A percentile compares a stretch with the other conserved stretches of the same genome.
phyloP scores from a whole-genome alignment of 1,140 invertebrate genomes.

The Ostrea edulis region DNA sequence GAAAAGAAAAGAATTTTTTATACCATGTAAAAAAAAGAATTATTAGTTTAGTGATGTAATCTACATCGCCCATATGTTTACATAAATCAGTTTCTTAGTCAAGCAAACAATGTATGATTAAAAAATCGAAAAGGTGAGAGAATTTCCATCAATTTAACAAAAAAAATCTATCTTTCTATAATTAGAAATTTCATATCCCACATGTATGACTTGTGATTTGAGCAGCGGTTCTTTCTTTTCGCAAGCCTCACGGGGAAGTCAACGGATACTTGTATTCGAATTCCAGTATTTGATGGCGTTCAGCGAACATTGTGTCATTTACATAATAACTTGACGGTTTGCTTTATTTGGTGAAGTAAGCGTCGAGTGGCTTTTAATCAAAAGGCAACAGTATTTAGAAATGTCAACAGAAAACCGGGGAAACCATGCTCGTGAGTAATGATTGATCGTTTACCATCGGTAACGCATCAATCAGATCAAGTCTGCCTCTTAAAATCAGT shows the following conservation, averaged over 20 bases:
- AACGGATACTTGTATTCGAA: background rate
- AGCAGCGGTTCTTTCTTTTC: no score
- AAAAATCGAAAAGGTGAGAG: no score
- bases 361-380: slow-evolving; percentile 19
- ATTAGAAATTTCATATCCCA: no score
- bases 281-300: background rate
- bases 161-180: no score
- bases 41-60: no score
- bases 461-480: background rate
- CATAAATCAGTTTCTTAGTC: no score
- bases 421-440: background rate
- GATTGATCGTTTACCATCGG: background rate
- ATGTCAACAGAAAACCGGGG: background rate
- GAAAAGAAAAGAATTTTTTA: no score
- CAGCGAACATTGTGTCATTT: slow-evolving; percentile 7
- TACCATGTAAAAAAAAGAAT: no score
- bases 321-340: slow-evolving; percentile 24
- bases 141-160: no score
- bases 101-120: no score
- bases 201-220: no score
- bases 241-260: background rate
- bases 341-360: slow-evolving; percentile 10
- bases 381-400: background rate
- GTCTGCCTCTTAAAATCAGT: background rate
- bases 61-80: no score